Evolutionary conservation across 2,888 invertebrate genomes (phyloP), one percentile per base, ranked within the genome.

Genomic region (Pristionchus arcanus): DNA sequence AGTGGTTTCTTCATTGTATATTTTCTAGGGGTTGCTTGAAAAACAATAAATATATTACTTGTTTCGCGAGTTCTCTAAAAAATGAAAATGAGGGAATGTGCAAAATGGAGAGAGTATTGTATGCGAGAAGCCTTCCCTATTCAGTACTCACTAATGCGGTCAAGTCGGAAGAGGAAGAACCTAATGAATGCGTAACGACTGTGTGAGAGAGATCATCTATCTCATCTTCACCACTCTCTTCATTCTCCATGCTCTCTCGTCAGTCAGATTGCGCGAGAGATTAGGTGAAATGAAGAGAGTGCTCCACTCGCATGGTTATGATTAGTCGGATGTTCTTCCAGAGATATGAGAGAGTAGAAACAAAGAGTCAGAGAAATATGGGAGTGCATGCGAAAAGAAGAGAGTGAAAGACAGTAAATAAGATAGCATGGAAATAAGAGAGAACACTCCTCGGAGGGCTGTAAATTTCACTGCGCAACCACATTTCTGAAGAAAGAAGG

Each of bases 381-480:
- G 34, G 59, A 42, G 31, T 34, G 28, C 21, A 37, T 21, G 37
- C 34, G 34, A 59, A 15, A 3, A 21, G 37, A 37, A n/a, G 55
- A 55, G 34, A 63, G 63, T 19, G 3, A 55, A 21, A 63, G 31
- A 42, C 13, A 34, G 59, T 9, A 28, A 3, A 37, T 19, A 59
- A 84, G 59, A 59, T 59, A 84, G 59, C 16, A 28, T 25, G 84
- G 13, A 28, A 84, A 59, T 31, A 0, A 16, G 16, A 21, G 84
- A 59, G 84, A 34, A 3, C 37, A 15, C 31, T 28, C 81, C n/a
- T 21, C n/a, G 28, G 49, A 53, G 81, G 49, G 81, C 81, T 81
- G 81, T 81, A 81, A 81, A 81, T 49, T 81, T 49, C 49, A n/a
- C 81, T 49, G 37, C 31, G 84, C n/a, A 81, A 49, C 74, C 25